Base-by-base conservation (phyloP, 2,888 invertebrate genomes). In the Ametastegia equiseti region DNA sequence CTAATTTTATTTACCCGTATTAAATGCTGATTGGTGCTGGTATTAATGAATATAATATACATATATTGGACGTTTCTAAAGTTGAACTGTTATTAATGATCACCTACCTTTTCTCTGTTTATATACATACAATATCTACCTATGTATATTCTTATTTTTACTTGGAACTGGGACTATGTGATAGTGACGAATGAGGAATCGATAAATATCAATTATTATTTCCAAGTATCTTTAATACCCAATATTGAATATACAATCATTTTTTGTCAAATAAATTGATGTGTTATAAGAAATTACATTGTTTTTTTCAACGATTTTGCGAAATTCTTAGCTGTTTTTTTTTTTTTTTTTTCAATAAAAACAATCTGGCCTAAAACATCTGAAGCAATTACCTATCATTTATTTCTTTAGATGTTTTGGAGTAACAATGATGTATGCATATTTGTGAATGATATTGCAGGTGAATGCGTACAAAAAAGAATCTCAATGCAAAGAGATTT, bases 1-100 rank as follows among this genome's bases (percentile, higher is more conserved):
- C 9, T 42, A 84, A 80, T 60, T 82, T 84, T 83, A 82, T 88
- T 85, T 87, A 88, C 87, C 88, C 86, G 85, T 85, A 89, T 89
- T 90, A 89, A 67, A 91, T 90, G 88, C 88, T 91, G 89, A 90
- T 90, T 90, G 90, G 90, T 90, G 90, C 90, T 91, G 90, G 90
- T 90, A 86, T 86, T 83, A 85, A 84, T n/a, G n/a, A n/a, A n/a
- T n/a, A n/a, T n/a, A n/a, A n/a, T n/a, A n/a, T n/a, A n/a, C n/a
- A n/a, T 81, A 81, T 77, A 77, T 71, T 63, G 27, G 27, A 77
- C 65, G 77, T 75, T 75, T 75, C 30, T 54, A 30, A 19, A 47
- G 13, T 47, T 71, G 19, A 15, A 69, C 42, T 71, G 45, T 45
- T 36, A 27, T 47, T 47, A 27, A 27, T 71, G 42, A 47, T 71